Percentiles rank a stretch among this genome's conserved stretches.
phyloP scores from a whole-genome alignment of 2,888 invertebrate species.

The Athalia cordata region DNA sequence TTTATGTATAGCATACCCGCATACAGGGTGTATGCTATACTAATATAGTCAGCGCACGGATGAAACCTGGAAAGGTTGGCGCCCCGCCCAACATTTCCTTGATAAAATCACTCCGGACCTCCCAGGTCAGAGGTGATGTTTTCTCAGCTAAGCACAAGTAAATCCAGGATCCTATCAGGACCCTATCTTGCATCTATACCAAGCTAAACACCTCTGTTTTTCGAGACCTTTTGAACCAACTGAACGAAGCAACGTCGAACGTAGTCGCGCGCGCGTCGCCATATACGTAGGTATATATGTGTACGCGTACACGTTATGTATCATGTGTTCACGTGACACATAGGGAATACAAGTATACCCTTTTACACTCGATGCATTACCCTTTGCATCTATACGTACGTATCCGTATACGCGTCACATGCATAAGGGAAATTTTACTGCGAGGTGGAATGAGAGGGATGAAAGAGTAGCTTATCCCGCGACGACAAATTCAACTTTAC shows the following conservation, averaged over 20 bases:
- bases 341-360: too few species aligned
- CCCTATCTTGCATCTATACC: constrained; percentile 55
- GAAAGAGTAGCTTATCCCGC: constrained; percentile 33
- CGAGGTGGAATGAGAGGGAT: not conserved
- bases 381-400: not conserved
- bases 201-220: constrained; percentile 56
- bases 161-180: constrained; percentile 50
- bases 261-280: not conserved
- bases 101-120: constrained; percentile 61
- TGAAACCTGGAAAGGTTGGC: constrained; percentile 20
- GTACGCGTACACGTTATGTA: not conserved
- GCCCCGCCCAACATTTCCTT: constrained; percentile 49
- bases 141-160: constrained; percentile 51
- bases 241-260: not conserved
- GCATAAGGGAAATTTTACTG: not conserved
- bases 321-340: too few species aligned
- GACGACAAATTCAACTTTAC: constrained; percentile 43
- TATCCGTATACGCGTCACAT: not conserved
- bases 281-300: not conserved
- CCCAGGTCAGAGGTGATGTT: constrained; percentile 55
- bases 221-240: constrained; percentile 32
- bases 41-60: constrained; percentile 25
- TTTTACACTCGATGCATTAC: too few species aligned
- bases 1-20: too few species aligned
- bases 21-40: not conserved